A percentile compares a stretch with the other conserved stretches of the same genome.
Evolutionary conservation across 2,888 invertebrate genomes (phyloP).

Genomic region (Argyresthia albistria): DNA sequence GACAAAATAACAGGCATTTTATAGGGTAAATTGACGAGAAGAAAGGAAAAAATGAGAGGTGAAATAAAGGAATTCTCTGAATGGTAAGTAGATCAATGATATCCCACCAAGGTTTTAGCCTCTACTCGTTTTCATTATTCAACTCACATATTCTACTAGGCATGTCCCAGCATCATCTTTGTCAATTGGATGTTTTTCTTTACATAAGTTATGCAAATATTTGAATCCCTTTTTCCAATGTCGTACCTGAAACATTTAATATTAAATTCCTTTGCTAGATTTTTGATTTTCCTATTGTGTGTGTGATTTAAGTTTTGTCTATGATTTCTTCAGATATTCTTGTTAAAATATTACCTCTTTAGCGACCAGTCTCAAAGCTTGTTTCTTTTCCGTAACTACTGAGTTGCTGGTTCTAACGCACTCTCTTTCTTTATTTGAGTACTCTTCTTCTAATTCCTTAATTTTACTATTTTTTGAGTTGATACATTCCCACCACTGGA

Average conservation of each 20-base stretch:
- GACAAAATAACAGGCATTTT: too few relatives aligned
- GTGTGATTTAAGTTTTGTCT: too few relatives aligned
- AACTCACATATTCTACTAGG: conserved; percentile 36
- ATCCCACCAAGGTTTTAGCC: too few relatives aligned
- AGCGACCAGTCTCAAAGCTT: conserved; percentile 27
- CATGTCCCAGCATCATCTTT: conserved; percentile 21
- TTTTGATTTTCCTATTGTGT: too few relatives aligned
- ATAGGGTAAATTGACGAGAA: too few relatives aligned
- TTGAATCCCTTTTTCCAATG: conserved; percentile 42
- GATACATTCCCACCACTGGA: conserved; percentile 39
- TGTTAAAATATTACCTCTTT: conserved; percentile 31
- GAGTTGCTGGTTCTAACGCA: conserved; percentile 24
- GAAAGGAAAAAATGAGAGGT: too few relatives aligned
- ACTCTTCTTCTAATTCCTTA: conserved; percentile 20
- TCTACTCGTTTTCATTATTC: too few relatives aligned
- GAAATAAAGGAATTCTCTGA: too few relatives aligned
- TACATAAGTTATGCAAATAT: conserved; percentile 31
- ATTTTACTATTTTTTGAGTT: conserved; percentile 25
- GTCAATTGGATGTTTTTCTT: conserved; percentile 21
- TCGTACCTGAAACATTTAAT: conserved; percentile 28
- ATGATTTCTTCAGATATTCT: too few relatives aligned
- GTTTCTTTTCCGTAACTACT: conserved; percentile 19
- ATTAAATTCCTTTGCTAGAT: too few relatives aligned
- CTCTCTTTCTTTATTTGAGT: conserved; percentile 24
- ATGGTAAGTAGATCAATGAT: too few relatives aligned